These are phyloP conservation scores for Datnioides undecimradiatus DNA, from an alignment of 2,113 vertebrate species.

Conservation along the genomic window DNA sequence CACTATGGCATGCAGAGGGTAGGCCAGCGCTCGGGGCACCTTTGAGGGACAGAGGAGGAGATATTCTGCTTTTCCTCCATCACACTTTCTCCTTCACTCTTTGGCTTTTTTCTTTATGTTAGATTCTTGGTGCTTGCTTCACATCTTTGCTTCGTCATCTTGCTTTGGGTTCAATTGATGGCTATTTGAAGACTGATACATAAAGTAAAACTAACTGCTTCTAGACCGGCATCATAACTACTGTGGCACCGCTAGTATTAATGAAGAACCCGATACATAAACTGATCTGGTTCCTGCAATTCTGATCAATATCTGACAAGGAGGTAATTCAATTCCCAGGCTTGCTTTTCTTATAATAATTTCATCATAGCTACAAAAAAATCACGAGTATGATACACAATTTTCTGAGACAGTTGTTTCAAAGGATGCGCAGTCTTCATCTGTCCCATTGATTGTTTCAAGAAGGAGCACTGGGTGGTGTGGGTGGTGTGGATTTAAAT, in stretches of 20 bases:
- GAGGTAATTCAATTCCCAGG: too few species aligned
- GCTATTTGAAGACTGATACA: not conserved
- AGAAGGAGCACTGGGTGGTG: too few species aligned
- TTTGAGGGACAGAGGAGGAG: not conserved
- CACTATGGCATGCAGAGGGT: constrained; percentile 97
- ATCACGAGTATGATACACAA: too few species aligned
- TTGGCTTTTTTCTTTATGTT: not conserved
- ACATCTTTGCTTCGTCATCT: constrained; percentile 4
- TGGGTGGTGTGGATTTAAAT: too few species aligned
- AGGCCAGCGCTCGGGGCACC: constrained; percentile 37
- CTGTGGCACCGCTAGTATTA: too few species aligned
- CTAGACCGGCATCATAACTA: too few species aligned
- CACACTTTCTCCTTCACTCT: constrained; percentile 18
- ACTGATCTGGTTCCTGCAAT: too few species aligned
- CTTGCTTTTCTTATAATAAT: not conserved
- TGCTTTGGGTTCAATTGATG: constrained; percentile 37
- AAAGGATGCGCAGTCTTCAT: not conserved
- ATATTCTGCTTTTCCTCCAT: not conserved
- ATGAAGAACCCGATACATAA: too few species aligned
- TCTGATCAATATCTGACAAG: too few species aligned
- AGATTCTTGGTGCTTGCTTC: constrained; percentile 2
- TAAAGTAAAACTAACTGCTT: not conserved
- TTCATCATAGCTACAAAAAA: not conserved
- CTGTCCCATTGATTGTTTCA: not conserved
- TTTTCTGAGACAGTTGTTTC: not conserved